Conservation (phyloP, 2,888 invertebrate species). For the Thereva nobilitata region DNA sequence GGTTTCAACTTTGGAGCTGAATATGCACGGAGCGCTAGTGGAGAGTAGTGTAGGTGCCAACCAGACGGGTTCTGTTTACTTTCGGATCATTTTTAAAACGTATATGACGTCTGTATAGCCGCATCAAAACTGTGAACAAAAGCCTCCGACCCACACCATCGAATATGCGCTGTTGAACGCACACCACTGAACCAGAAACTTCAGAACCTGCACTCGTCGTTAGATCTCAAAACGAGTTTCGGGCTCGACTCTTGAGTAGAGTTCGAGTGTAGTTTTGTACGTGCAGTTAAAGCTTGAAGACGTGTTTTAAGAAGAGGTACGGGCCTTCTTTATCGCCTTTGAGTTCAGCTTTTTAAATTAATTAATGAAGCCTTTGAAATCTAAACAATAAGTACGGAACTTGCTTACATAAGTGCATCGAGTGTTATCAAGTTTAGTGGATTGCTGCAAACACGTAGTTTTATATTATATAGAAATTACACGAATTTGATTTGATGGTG, state of each 20-base stretch:
- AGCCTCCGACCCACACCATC: too few relatives aligned
- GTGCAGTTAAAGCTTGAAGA: conserved; percentile 55
- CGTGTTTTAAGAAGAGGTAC: conserved; percentile 45
- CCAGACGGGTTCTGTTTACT: too few relatives aligned
- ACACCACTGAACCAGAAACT: conserved; percentile 32
- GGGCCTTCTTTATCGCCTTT: conserved; percentile 1
- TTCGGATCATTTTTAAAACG: too few relatives aligned
- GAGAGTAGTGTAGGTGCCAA: not conserved
- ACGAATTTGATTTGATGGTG: conserved; percentile 1
- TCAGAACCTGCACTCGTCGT: conserved; percentile 42
- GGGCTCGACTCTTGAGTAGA: conserved; percentile 44
- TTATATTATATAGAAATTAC: not conserved
- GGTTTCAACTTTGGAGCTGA: conserved; percentile 3
- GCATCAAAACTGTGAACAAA: too few relatives aligned
- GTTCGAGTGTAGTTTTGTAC: conserved; percentile 56
- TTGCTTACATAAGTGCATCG: not conserved
- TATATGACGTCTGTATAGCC: too few relatives aligned
- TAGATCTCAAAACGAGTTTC: conserved; percentile 55
- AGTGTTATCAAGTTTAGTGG: conserved; percentile 4
- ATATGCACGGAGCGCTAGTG: conserved; percentile 12
- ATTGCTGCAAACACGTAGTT: not conserved
- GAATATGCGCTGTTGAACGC: not conserved
- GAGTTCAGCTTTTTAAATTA: too few relatives aligned
- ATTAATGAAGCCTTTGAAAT: too few relatives aligned
- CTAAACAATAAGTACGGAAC: too few relatives aligned